These are phyloP conservation scores for Incurvaria masculella DNA, from an alignment of 2,888 invertebrate species.

Conservation along the genomic window DNA sequence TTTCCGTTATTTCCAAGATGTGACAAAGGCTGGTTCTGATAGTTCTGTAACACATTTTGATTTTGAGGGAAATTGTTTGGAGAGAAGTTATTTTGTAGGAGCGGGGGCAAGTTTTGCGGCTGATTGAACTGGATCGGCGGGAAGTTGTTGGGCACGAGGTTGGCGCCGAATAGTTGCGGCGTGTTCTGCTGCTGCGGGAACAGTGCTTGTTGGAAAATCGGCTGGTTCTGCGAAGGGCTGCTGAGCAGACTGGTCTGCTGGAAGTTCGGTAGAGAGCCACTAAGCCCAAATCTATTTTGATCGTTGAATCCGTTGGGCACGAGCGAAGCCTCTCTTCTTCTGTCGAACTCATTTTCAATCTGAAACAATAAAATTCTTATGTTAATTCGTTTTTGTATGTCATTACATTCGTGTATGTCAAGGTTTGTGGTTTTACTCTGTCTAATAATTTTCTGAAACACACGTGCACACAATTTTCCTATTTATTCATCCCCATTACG, in stretches of 20 bases:
- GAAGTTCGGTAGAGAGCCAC: conserved; percentile 40
- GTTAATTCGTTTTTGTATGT: not conserved
- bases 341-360: conserved; percentile 51
- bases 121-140: conserved; percentile 33
- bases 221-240: conserved; percentile 28
- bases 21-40: conserved; percentile 12
- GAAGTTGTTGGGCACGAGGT: conserved; percentile 24
- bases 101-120: conserved; percentile 16
- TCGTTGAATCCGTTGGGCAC: conserved; percentile 44
- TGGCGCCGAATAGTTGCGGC: conserved; percentile 21
- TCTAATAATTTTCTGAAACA: too few species aligned
- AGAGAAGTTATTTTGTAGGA: conserved; percentile 8
- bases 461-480: too few species aligned
- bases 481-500: too few species aligned
- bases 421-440: too few species aligned
- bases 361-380: conserved; percentile 27
- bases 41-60: conserved; percentile 23
- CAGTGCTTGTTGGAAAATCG: conserved; percentile 25
- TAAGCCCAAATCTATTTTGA: conserved; percentile 46
- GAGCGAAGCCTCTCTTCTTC: conserved; percentile 39
- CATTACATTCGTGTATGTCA: too few species aligned
- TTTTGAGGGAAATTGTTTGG: conserved; percentile 19
- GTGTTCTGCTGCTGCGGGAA: conserved; percentile 33
- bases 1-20: too few species aligned
- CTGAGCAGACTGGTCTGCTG: conserved; percentile 30